Evolutionary conservation across 2,797 vertebrate genomes (phyloP), one percentile per base, ranked within the genome.

Genomic region (Garrulus glandarius): DNA sequence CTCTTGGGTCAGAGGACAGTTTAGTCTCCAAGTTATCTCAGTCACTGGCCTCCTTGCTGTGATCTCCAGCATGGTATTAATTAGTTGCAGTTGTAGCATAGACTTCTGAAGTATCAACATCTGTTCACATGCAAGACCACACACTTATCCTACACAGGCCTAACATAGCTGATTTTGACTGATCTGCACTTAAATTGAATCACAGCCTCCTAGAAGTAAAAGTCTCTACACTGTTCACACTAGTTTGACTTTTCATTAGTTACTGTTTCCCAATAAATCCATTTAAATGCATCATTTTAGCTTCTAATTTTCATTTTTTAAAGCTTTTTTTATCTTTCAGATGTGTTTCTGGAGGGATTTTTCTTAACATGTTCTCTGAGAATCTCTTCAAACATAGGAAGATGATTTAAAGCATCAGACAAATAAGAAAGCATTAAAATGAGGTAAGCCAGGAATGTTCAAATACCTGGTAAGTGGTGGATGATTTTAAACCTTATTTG

Each of bases 101-200:
- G 69, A 71, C 82, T 96, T 92, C 83, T 65, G 79, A 84, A 92
- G 92, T 86, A 92, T 29, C 84, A 94, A 76, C 84, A 94, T 94
- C 69, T 92, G 84, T 68, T 91, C 91, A 78, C 41, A 72, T 72
- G 65, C 65, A 84, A 53, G 89, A 96, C 89, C 87, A 95, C 91
- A 91, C 82, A 94, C 87, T 95, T 78, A 49, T 20, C 59, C 63
- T 65, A 59, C 36, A 26, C 1, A 75, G 78, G 53, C 36, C 53
- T 71, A 7, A 4, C 29, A 39, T 6, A 78, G 30, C 39, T 50
- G 65, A 21, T 23, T 84, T 43, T 7, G 16, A 61, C 37, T 41
- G 53, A 52, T 22, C 47, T 32, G 57, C 32, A 49, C 46, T 84
- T 41, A 21, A 68, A 47, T 17, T 65, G 39, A 91, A 81, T 47